A percentile compares a stretch with the other conserved stretches of the same genome.
These are phyloP conservation scores for Sesamia inferens DNA, from an alignment of 2,888 invertebrate genomes.

Conservation along the genomic window DNA sequence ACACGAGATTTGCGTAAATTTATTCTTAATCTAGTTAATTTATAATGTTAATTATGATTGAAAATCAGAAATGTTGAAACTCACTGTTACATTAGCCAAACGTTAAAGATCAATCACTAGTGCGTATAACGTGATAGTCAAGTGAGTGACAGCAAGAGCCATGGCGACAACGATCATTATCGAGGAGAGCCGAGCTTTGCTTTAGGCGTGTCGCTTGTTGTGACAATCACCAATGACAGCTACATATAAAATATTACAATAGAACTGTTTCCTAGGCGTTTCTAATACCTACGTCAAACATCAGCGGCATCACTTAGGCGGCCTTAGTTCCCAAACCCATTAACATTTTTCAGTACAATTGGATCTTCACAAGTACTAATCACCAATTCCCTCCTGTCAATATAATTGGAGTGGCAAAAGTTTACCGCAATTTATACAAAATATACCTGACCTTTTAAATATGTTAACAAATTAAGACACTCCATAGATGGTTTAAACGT, in stretches of 20 bases:
- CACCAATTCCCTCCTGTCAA: too few relatives aligned
- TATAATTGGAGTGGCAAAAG: background rate
- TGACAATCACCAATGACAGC: slow-evolving; percentile 5
- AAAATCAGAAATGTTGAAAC: slow-evolving; percentile 33
- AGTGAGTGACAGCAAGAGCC: slow-evolving; percentile 1
- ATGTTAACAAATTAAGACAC: too few relatives aligned
- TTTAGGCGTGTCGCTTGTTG: slow-evolving; percentile 4
- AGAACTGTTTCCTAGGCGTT: slow-evolving; percentile 9
- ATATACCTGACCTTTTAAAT: too few relatives aligned
- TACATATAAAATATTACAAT: slow-evolving; percentile 21
- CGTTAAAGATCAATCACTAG: slow-evolving; percentile 26
- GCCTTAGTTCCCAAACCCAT: too few relatives aligned
- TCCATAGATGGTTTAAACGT: too few relatives aligned
- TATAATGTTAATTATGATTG: slow-evolving; percentile 54
- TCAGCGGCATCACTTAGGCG: background rate
- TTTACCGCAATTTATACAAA: background rate
- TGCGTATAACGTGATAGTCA: slow-evolving; percentile 24
- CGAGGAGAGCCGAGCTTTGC: slow-evolving; percentile 8
- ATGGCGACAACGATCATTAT: slow-evolving; percentile 21
- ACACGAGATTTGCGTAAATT: slow-evolving; percentile 59
- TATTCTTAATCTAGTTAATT: slow-evolving; percentile 61
- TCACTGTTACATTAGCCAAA: slow-evolving; percentile 1
- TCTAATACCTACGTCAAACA: background rate
- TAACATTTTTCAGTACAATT: background rate
- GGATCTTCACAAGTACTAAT: background rate